Base-by-base conservation (phyloP, 2,797 vertebrate species). In the Coreius guichenoti region DNA sequence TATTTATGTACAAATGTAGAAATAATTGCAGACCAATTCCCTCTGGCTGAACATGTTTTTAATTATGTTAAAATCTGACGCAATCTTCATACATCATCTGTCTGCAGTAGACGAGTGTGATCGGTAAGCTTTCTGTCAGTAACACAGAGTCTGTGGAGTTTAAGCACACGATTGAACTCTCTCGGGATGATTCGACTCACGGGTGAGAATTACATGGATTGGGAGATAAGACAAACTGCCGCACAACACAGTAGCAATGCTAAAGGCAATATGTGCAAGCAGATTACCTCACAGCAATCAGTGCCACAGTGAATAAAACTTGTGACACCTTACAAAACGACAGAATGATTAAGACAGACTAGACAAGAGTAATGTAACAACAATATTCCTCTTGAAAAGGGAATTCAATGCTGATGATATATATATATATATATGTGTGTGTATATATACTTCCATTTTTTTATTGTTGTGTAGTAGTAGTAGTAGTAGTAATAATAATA, bases 221-320 rank as follows among this genome's bases (percentile, higher is more conserved):
- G 73, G 7, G 69, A 82, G 86, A 84, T 86, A 86, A 88, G 43
- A 58, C 81, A 80, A 83, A 86, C 63, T 61, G 81, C 73, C 45
- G 45, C 33, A 70, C 39, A 84, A 86, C 80, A 56, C 31, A 65
- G 81, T 83, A 81, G 70, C 29, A 72, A n/a, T 65, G 65, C 72
- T 79, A 67, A 78, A 78, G 54, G 78, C 47, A 80, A 75, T 80
- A 75, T 85, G 58, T 65, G 29, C 58, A 70, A 69, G 81, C 21
- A 82, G 80, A 83, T 80, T 75, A 83, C 70, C 69, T 31, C 26
- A 65, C 36, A 63, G 54, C 68, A 31, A 12, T 36, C 26, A 36
- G 31, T 23, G 8, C 19, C 54, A 33, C 16, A 21, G 47, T 39
- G 5, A 73, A 26, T 36, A 63, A 12, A 76, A 83, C 31, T 9